A percentile compares a stretch with the other conserved stretches of the same genome.
phyloP scores from a whole-genome alignment of 2,888 invertebrate genomes.

The Gymnosoma rotundatum region DNA sequence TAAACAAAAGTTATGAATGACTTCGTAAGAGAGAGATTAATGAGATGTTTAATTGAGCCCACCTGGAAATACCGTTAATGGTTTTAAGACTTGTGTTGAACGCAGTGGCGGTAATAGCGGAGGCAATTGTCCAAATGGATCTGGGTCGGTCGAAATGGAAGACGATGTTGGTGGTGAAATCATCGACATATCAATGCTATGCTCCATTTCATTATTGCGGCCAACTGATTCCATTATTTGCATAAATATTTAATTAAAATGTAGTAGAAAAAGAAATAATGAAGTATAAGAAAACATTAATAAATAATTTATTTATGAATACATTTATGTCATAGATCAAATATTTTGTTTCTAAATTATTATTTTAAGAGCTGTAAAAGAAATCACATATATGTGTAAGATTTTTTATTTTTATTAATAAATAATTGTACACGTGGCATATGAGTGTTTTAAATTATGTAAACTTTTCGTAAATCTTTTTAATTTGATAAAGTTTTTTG shows the following conservation, averaged over 20 bases:
- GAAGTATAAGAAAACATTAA: background rate
- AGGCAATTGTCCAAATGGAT: conserved; percentile 83
- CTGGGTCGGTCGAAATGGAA: conserved; percentile 83
- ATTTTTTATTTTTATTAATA: no score
- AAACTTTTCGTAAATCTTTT: background rate
- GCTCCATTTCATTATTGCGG: conserved; percentile 83
- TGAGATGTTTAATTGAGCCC: conserved; percentile 55
- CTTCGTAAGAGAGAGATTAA: background rate
- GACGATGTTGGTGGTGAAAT: conserved; percentile 82
- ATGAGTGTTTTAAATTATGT: background rate
- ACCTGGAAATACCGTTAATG: conserved; percentile 83
- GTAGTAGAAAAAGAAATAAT: conserved; percentile 10
- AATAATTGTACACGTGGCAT: background rate
- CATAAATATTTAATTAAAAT: conserved; percentile 23
- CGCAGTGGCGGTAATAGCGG: conserved; percentile 83
- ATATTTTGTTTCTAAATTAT: background rate
- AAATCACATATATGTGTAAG: no score
- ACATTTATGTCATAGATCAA: no score
- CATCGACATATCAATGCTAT: conserved; percentile 82
- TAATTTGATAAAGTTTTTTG: no score
- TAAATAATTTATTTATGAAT: background rate
- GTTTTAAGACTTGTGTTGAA: conserved; percentile 83
- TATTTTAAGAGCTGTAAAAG: background rate
- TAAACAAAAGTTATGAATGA: conserved; percentile 18
- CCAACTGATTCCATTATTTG: conserved; percentile 76